Evolutionary conservation across 2,113 vertebrate species (phyloP), one percentile per base, ranked within the genome.

Genomic region (Caretta caretta): DNA sequence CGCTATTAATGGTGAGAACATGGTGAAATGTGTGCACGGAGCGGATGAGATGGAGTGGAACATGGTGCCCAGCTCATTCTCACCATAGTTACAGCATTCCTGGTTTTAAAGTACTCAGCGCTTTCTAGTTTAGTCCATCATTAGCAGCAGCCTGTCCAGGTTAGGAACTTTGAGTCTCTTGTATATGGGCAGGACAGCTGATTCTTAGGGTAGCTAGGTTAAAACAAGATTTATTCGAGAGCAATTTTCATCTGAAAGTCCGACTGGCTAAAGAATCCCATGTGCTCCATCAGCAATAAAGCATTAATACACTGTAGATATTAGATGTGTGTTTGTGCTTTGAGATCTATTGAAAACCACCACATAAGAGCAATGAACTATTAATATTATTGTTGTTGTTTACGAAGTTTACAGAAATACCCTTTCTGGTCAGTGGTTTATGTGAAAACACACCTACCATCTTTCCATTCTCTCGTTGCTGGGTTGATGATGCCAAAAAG

Each of bases 401-500:
- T 75, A 38, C 17, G 2, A 85, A 42, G 6, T 10, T 35, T 46
- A 31, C 29, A 8, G 65, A 50, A 88, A 75, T 0, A 65, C 0
- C 20, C 27, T 17, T 90, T 62, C 57, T 27, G 1, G 65, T 25
- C 83, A 22, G 48, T 35, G 80, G n/a, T 38, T 49, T 83, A 75
- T 50, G n/a, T 0, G 3, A 84, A 51, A 51, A 16, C 42, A 12
- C 6, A 92, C 92, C 98, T 97, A 99, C 99, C 99, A 16, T 99
- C 99, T 93, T 98, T 99, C 99, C 99, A 99, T 94, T 99, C 99
- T 80, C 99, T 98, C 0, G 99, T 99, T 57, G 99, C 97, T 0
- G 99, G 99, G 94, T 99, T 99, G 88, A 99, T 99, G 97, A 99
- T 98, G 90, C 99, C 99, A 2, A 99, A 99, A 19, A 99, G 98